Evolutionary conservation across 2,113 vertebrate species (phyloP).

Genomic region (Meles meles): DNA sequence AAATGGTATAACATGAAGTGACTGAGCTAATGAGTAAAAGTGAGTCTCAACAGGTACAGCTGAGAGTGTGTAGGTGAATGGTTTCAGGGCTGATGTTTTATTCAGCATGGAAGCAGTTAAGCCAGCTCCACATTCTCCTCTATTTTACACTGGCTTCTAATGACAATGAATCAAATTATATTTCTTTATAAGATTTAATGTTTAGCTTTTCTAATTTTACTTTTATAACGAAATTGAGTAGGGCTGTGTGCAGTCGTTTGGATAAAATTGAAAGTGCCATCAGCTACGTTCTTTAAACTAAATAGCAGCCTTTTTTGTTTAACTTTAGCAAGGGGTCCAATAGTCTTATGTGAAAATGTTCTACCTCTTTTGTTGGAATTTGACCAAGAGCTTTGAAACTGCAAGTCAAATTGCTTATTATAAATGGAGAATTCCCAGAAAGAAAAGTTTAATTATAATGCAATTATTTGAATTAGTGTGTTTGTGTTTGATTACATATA

Average conservation of each 20-base stretch:
- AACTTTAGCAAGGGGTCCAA: not conserved
- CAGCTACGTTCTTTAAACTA: not conserved
- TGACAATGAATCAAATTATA: conserved; percentile 2
- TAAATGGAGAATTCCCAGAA: not conserved
- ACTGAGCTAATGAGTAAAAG: conserved; percentile 15
- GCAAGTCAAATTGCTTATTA: not conserved
- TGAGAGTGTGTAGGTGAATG: not conserved
- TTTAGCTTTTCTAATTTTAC: conserved; percentile 54
- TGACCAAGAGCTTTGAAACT: not conserved
- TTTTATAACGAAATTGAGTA: conserved; percentile 46
- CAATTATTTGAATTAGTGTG: conserved; percentile 4
- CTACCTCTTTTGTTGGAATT: not conserved
- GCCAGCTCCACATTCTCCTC: not conserved
- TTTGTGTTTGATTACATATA: conserved; percentile 11
- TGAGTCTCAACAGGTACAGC: not conserved
- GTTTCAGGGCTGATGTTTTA: conserved; percentile 2
- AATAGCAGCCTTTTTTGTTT: conserved; percentile 15
- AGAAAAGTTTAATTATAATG: not conserved
- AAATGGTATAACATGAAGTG: not conserved
- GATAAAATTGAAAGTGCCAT: not conserved
- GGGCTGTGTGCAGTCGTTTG: not conserved
- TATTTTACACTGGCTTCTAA: not conserved
- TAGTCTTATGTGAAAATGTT: conserved; percentile 1
- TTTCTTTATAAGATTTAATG: conserved; percentile 12
- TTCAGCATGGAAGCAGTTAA: not conserved